Evolutionary conservation across 2,888 invertebrate genomes (phyloP).

Genomic region (Cephus rjabovi): DNA sequence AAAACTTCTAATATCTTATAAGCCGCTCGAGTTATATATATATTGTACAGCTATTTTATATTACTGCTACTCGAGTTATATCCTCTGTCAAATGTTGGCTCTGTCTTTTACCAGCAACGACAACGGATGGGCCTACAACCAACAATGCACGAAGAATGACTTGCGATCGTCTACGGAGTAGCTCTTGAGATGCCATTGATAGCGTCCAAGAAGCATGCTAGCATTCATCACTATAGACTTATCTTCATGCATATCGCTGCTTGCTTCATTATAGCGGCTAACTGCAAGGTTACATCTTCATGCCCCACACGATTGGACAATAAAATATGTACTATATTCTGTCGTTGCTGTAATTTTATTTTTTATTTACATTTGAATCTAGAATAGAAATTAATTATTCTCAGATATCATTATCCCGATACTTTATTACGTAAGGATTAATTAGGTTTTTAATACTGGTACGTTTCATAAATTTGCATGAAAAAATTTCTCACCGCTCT

Average conservation of each 20-base stretch:
- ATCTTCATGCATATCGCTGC: slow-evolving; percentile 41
- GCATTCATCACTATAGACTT: slow-evolving; percentile 48
- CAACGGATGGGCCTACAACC: neutral
- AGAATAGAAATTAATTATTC: neutral
- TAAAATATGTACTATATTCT: neutral
- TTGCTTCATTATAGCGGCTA: slow-evolving; percentile 41
- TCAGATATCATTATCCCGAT: neutral
- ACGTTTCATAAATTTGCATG: neutral
- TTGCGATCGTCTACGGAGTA: slow-evolving; percentile 37
- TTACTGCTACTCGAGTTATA: neutral
- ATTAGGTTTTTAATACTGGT: neutral
- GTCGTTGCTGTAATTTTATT: neutral
- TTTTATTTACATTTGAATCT: neutral
- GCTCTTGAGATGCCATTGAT: slow-evolving; percentile 43
- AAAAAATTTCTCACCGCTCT: neutral
- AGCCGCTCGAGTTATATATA: neutral
- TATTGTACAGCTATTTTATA: neutral
- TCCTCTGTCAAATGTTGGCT: neutral
- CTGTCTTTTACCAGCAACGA: neutral
- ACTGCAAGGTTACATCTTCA: slow-evolving; percentile 42
- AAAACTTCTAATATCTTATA: neutral
- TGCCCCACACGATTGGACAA: slow-evolving; percentile 28
- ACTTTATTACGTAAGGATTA: neutral
- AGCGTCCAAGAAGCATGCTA: slow-evolving; percentile 36
- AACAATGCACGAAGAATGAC: slow-evolving; percentile 33